phyloP scores from a whole-genome alignment of 2,888 invertebrate species.

The Eilema caniola region DNA sequence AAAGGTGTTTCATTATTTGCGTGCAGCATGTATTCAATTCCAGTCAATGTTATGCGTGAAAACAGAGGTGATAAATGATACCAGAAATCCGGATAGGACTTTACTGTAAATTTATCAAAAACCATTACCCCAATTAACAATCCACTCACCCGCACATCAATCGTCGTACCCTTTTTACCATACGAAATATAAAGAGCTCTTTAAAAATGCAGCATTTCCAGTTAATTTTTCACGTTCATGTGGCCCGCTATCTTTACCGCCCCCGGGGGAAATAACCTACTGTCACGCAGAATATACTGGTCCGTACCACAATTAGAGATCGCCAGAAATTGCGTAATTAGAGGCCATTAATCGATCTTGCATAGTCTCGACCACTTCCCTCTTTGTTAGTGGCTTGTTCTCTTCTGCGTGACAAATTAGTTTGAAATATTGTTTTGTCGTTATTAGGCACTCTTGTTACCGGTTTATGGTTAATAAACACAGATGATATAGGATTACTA shows the following conservation, averaged over 20 bases:
- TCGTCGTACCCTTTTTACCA: conserved; percentile 12
- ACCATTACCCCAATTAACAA: conserved; percentile 2
- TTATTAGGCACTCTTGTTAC: conserved; percentile 40
- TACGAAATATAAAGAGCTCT: conserved; percentile 22
- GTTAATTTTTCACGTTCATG: conserved; percentile 63
- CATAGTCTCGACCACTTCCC: conserved; percentile 67
- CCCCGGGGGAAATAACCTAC: conserved; percentile 85
- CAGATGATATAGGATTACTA: conserved; percentile 18
- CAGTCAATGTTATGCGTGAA: not conserved
- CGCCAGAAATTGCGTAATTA: conserved; percentile 86
- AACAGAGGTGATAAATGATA: not conserved
- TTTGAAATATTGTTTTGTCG: conserved; percentile 51
- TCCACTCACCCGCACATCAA: not conserved
- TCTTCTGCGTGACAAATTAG: conserved; percentile 46
- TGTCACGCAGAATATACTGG: conserved; percentile 85
- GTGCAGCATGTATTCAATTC: not conserved
- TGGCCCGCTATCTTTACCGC: conserved; percentile 83
- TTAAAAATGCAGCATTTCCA: conserved; percentile 55
- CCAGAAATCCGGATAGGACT: not conserved
- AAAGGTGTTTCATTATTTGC: not conserved
- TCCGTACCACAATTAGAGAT: conserved; percentile 84
- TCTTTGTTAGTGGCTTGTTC: conserved; percentile 60
- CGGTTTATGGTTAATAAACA: conserved; percentile 19
- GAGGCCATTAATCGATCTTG: conserved; percentile 83
- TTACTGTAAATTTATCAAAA: not conserved